Evolutionary conservation across 2,888 invertebrate genomes (phyloP), one percentile per base, ranked within the genome.

Genomic region (Andrena trimmerana): DNA sequence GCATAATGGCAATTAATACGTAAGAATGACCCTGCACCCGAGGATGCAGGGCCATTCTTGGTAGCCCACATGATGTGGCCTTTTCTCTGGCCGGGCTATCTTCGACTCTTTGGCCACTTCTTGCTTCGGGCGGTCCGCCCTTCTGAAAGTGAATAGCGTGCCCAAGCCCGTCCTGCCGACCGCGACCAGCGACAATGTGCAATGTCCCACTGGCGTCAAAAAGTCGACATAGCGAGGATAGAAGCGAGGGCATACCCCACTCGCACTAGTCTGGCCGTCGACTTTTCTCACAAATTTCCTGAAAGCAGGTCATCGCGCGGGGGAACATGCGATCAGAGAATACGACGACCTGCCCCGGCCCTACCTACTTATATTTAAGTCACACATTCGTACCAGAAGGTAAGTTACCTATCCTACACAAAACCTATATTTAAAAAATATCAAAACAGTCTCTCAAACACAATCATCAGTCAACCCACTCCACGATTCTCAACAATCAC

Each of bases 391-490:
- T 27, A 24, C 31, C 42, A 60, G 48, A 70, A 70, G 33, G n/a
- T 62, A 60, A 13, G 8, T 20, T 70, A 50, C 50, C 60, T 70
- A 27, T 8, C 70, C 70, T 20, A 20, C 20, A 20, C 20, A 20
- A 20, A 20, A 20, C 20, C 20, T 20, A 20, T 33, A 70, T 50
- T 70, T 60, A 70, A 70, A 69, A 70, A 60, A 62, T 20, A 29
- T 31, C 48, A 59, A 62, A 60, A 2, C 50, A 70, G 10, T 29
- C 48, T 6, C 31, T n/a, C 60, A 7, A 62, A 70, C 31, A 50
- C 67, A 33, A 33, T 33, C 20, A 20, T 20, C 20, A 20, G 20
- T 20, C 20, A 20, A 20, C 20, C 20, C 20, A 20, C 20, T 20
- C 20, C 20, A 20, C 20, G 20, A 20, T 20, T 20, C 20, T 20